Base-by-base conservation (phyloP, 2,797 vertebrate genomes). In the Poliocrania exsul region DNA sequence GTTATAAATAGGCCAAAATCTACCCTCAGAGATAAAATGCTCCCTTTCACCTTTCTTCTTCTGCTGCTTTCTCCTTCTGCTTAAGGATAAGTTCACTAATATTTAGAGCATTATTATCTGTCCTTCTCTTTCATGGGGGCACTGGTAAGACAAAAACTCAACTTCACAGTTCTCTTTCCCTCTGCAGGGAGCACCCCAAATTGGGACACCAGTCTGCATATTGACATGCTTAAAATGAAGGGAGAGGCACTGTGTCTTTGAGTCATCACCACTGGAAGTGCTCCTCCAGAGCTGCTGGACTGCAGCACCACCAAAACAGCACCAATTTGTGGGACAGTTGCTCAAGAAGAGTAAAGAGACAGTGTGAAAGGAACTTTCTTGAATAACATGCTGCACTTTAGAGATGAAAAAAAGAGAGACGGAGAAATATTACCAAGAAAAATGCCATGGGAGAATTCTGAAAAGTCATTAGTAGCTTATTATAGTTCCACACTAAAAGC, bases 351-450 rank as follows among this genome's bases (percentile, higher is more conserved):
- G 25, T 5, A 49, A 51, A 46, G 26, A 33, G 33, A 11, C 2
- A 57, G 8, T 2, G 6, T 5, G 11, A 75, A 37, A 26, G 18
- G 54, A 47, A 77, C 38, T 53, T 78, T 73, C 37, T 54, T 53
- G 10, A 75, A 82, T 51, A 74, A 47, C 12, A 5, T 35, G 18
- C 15, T 77, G 40, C 14, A 18, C 19, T 16, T 15, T 2, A 3
- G 44, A 44, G 29, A 49, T 14, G 9, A 37, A 58, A 37, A 31
- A 50, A 33, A 70, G 19, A 73, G n/a, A 65, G 11, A 44, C 20
- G 29, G 57, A 25, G 65, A 86, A 78, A 71, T 70, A 81, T 81
- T 92, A 90, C 75, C 47, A 49, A 50, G 86, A 93, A 93, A 92
- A 95, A 70, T 23, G 15, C 10, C 33, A 46, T 24, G 75, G 37